Conservation (phyloP, 1,140 invertebrate species). For the Papilio machaon region DNA sequence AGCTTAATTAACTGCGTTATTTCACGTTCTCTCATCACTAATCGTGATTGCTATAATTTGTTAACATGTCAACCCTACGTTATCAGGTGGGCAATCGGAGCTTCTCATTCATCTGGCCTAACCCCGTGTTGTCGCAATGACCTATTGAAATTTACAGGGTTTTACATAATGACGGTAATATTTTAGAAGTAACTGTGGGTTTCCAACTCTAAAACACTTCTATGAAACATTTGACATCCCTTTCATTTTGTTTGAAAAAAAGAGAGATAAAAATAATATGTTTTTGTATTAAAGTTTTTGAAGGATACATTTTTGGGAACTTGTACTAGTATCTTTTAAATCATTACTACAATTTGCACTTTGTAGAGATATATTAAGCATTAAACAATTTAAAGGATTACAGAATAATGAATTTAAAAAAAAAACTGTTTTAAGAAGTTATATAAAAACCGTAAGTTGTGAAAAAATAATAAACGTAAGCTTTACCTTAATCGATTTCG, state of each 20-base stretch:
- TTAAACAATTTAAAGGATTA: not conserved
- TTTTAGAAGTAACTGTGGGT: constrained; percentile 52
- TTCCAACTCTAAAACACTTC: not conserved
- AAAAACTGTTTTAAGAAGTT: not conserved
- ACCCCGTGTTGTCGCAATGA: constrained; percentile 59
- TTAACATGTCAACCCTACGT: constrained; percentile 57
- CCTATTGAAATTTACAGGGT: constrained; percentile 56
- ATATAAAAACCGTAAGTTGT: not conserved
- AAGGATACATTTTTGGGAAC: not conserved
- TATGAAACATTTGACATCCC: no score
- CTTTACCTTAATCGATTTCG: constrained; percentile 16
- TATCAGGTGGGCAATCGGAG: constrained; percentile 57
- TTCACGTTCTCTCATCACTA: constrained; percentile 41
- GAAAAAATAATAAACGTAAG: not conserved
- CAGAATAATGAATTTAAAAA: not conserved
- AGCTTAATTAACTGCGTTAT: constrained; percentile 24
- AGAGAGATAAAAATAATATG: no score
- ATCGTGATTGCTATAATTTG: constrained; percentile 48
- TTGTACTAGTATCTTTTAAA: not conserved
- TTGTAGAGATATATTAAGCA: not conserved
- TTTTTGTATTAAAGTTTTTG: no score
- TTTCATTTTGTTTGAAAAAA: no score
- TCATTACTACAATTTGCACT: not conserved
- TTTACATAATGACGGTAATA: constrained; percentile 54
- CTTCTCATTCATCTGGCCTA: constrained; percentile 66